These are phyloP conservation scores for Pedetes capensis DNA, from an alignment of 2,113 vertebrate species.

Conservation along the genomic window DNA sequence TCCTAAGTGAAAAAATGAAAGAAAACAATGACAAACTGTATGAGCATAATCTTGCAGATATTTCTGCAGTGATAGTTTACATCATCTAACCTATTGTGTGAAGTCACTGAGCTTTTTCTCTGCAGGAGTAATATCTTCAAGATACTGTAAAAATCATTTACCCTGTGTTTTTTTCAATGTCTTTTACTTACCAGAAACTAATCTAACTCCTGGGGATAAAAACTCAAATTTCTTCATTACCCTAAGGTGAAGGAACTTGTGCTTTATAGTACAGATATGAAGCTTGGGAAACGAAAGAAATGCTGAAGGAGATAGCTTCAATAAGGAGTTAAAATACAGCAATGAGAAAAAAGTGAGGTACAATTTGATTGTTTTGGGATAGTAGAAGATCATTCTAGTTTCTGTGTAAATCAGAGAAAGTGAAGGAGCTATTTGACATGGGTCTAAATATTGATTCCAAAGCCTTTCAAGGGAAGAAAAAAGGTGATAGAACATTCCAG, in stretches of 20 bases:
- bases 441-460: background rate
- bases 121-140: background rate
- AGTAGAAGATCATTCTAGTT: background rate
- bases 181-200: background rate
- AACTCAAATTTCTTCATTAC: background rate
- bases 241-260: background rate
- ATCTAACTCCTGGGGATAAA: background rate
- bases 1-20: background rate
- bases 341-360: background rate
- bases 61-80: background rate
- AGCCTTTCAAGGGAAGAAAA: background rate
- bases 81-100: background rate
- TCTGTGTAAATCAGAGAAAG: background rate
- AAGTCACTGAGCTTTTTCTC: background rate
- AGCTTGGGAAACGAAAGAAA: background rate
- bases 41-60: background rate
- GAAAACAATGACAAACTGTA: background rate
- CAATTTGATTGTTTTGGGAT: background rate
- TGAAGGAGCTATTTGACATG: background rate
- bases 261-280: background rate
- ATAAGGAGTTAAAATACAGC: background rate
- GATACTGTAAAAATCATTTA: background rate
- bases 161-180: background rate
- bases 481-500: background rate
- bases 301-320: background rate